Percentiles rank a stretch among this genome's conserved stretches.
phyloP scores from a whole-genome alignment of 2,113 vertebrate genomes.

The Oplegnathus fasciatus region DNA sequence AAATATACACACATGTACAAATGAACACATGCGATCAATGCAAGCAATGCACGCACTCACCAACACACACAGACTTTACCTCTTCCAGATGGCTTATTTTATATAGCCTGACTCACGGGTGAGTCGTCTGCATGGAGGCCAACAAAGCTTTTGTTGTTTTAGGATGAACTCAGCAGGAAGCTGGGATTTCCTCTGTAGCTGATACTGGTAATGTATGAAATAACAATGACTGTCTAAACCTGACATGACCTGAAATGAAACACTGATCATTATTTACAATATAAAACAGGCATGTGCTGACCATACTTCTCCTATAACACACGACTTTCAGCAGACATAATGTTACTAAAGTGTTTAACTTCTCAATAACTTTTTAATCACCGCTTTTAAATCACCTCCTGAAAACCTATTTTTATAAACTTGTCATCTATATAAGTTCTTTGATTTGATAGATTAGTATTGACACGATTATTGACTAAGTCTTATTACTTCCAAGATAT shows the following conservation, averaged over 20 bases:
- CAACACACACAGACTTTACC: conserved; percentile 18
- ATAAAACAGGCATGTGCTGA: background rate
- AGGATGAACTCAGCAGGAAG: conserved; percentile 70
- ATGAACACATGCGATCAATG: conserved; percentile 27
- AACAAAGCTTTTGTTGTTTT: conserved; percentile 67
- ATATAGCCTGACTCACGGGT: conserved; percentile 56
- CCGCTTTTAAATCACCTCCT: background rate
- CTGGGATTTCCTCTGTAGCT: conserved; percentile 61
- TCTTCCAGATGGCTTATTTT: conserved; percentile 62
- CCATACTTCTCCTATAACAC: background rate
- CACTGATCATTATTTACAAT: background rate
- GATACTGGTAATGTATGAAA: conserved; percentile 50
- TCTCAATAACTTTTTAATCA: background rate
- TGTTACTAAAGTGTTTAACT: background rate
- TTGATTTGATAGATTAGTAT: background rate
- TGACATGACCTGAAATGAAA: conserved; percentile 9
- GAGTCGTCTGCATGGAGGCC: conserved; percentile 39
- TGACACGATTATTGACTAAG: background rate
- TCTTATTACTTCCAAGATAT: background rate
- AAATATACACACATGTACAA: conserved; percentile 46
- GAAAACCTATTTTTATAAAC: background rate
- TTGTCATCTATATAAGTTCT: background rate
- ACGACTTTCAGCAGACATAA: background rate
- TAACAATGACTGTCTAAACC: conserved; percentile 30
- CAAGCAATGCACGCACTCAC: conserved; percentile 10